Evolutionary conservation across 2,888 invertebrate genomes (phyloP).

Genomic region (Dendrolimus pini): DNA sequence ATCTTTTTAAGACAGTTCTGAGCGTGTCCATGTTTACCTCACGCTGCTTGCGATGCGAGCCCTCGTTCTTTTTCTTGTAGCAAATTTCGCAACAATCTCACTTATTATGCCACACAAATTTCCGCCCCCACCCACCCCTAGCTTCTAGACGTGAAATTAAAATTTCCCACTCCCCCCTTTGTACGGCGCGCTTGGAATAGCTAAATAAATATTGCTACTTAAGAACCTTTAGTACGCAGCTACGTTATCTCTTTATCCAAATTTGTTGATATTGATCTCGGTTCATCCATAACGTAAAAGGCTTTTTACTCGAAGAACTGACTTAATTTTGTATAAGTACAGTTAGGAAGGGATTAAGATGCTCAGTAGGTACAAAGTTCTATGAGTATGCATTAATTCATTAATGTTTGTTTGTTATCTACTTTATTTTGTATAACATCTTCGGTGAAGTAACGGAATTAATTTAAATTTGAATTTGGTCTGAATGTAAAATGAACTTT

Average conservation of each 20-base stretch:
- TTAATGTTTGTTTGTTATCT: background rate
- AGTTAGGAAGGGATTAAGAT: background rate
- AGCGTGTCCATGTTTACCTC: constrained; percentile 32
- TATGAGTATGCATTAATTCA: background rate
- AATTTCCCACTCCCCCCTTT: constrained; percentile 69
- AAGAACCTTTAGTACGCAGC: constrained; percentile 39
- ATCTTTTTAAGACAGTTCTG: too few species aligned
- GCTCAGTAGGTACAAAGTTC: background rate
- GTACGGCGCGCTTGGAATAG: constrained; percentile 57
- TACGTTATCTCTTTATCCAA: constrained; percentile 27
- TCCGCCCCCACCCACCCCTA: constrained; percentile 66
- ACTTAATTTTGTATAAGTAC: background rate
- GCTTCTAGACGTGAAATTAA: constrained; percentile 72
- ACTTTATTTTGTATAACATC: background rate
- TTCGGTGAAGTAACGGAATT: background rate
- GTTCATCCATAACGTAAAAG: background rate
- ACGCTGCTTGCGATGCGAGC: constrained; percentile 42
- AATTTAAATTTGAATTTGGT: background rate
- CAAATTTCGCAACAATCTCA: constrained; percentile 77
- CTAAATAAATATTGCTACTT: constrained; percentile 71
- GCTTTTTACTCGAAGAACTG: background rate
- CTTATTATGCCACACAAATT: constrained; percentile 78
- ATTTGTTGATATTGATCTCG: background rate
- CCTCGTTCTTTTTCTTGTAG: constrained; percentile 77
- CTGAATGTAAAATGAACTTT: too few species aligned